Evolutionary conservation across 1,140 invertebrate species (phyloP).

Genomic region (Sipha flava): DNA sequence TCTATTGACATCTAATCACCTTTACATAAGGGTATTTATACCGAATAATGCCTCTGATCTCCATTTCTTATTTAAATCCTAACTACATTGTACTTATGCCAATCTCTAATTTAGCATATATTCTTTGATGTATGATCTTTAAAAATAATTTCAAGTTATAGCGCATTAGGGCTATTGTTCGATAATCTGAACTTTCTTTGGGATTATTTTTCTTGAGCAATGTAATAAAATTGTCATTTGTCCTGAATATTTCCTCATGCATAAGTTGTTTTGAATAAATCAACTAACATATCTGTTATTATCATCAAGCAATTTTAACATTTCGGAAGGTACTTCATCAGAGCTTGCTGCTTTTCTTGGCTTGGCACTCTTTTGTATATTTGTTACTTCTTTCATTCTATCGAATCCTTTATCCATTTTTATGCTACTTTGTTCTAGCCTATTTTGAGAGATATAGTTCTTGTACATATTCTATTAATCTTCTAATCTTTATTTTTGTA

Average conservation of each 20-base stretch:
- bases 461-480: no score
- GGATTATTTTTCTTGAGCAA: constrained; percentile 19
- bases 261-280: not conserved
- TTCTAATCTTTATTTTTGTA: no score
- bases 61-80: not conserved
- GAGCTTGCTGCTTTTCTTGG: not conserved
- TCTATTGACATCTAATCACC: not conserved
- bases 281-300: not conserved
- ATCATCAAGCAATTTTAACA: constrained; percentile 25
- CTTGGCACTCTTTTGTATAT: no score
- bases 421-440: not conserved
- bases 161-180: constrained; percentile 10
- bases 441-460: not conserved
- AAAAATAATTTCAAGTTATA: no score
- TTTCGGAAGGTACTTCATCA: not conserved
- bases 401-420: no score
- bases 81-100: not conserved
- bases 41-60: not conserved
- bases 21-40: not conserved
- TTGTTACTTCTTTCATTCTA: no score
- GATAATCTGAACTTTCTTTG: constrained; percentile 18
- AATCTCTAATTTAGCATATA: not conserved
- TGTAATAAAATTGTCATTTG: constrained; percentile 16
- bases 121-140: not conserved
- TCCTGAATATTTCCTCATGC: not conserved